A percentile compares a stretch with the other conserved stretches of the same genome.
phyloP scores from a whole-genome alignment of 2,113 vertebrate species.

The Catharus bicknelli region DNA sequence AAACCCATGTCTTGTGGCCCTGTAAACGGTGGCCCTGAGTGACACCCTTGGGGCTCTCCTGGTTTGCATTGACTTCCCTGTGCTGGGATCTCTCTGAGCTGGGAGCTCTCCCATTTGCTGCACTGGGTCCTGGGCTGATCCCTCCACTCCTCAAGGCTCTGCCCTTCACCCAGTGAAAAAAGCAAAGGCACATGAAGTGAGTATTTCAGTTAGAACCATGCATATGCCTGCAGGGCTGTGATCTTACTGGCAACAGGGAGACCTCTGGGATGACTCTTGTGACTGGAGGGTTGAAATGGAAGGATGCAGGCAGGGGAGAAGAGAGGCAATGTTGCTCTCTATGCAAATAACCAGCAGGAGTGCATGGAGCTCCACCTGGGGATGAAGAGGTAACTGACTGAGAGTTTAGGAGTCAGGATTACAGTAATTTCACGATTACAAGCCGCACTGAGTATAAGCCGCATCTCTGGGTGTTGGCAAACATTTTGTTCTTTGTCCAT shows the following conservation, averaged over 20 bases:
- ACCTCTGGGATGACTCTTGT: not conserved
- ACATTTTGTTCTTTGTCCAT: no score
- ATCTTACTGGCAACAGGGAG: not conserved
- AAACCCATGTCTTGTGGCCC: not conserved
- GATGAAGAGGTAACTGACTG: not conserved
- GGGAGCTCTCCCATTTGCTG: not conserved
- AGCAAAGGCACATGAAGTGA: not conserved
- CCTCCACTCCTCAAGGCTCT: not conserved
- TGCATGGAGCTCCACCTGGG: not conserved
- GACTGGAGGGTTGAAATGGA: not conserved
- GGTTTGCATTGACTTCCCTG: not conserved
- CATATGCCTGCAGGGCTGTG: not conserved
- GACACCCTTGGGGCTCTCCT: not conserved
- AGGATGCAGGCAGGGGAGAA: not conserved
- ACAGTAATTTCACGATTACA: no score
- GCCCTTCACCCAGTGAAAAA: not conserved
- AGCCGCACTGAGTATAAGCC: no score
- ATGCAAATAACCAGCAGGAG: not conserved
- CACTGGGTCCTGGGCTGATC: not conserved
- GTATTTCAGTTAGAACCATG: not conserved
- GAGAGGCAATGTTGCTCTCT: not conserved
- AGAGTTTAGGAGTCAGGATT: not conserved
- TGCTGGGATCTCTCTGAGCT: fast-evolving
- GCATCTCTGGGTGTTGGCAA: no score
- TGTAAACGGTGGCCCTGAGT: not conserved